Conservation (phyloP, 2,113 vertebrate species). For the Gallinago jamesoni region DNA sequence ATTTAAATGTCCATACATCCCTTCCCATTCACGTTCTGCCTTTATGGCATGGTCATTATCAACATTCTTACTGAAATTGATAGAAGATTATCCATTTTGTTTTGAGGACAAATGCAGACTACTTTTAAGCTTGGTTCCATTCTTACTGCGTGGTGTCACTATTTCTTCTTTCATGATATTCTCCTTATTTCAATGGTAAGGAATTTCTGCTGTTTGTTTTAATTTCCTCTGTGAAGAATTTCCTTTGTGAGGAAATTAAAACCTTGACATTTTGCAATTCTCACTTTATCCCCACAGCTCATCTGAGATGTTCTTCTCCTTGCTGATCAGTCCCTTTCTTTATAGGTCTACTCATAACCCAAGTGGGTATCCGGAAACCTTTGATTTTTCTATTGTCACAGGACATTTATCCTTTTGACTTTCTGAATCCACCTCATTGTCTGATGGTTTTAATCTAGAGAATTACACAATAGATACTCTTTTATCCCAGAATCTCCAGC, state of each 20-base stretch:
- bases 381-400: constrained; percentile 44
- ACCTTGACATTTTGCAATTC: constrained; percentile 42
- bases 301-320: constrained; percentile 33
- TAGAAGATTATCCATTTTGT: constrained; percentile 4
- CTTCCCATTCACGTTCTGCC: not conserved
- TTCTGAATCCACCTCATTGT: constrained; percentile 2
- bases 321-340: constrained; percentile 22
- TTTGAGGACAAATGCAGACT: not conserved
- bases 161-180: not conserved
- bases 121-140: not conserved
- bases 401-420: constrained; percentile 47
- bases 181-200: constrained; percentile 1
- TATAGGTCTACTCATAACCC: constrained; percentile 4
- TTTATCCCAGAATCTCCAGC: constrained; percentile 17
- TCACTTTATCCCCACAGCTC: constrained; percentile 41
- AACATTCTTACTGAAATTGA: not conserved
- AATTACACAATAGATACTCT: not conserved
- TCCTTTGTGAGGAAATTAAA: constrained; percentile 36
- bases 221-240: constrained; percentile 56
- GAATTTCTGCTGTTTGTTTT: constrained; percentile 60
- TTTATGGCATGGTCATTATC: not conserved
- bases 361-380: not conserved
- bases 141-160: not conserved
- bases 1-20: not conserved
- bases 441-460: constrained; percentile 23